Percentiles rank a stretch among this genome's conserved stretches.
phyloP scores from a whole-genome alignment of 1,140 invertebrate species.

The Ostrea edulis region DNA sequence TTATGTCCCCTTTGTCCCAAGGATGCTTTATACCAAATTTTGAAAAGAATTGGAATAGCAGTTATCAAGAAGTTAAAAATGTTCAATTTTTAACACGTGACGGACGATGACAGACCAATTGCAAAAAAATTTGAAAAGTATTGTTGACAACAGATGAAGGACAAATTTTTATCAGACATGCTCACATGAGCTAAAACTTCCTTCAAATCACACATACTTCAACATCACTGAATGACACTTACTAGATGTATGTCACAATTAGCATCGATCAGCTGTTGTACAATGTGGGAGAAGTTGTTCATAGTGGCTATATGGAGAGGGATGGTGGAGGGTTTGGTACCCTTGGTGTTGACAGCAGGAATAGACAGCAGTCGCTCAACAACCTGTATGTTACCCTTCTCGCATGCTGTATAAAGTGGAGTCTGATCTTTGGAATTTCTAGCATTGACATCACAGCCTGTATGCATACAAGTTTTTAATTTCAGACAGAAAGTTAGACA shows the following conservation, averaged over 20 bases:
- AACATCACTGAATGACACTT: not conserved
- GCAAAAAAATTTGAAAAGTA: no score
- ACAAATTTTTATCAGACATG: no score
- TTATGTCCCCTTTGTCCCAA: no score
- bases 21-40: no score
- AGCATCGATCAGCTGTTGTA: slow-evolving; percentile 68
- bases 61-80: no score
- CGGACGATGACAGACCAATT: no score
- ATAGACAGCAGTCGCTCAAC: slow-evolving; percentile 67
- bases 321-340: slow-evolving; percentile 56
- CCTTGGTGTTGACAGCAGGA: slow-evolving; percentile 58
- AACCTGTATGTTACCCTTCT: slow-evolving; percentile 69
- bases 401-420: slow-evolving; percentile 74
- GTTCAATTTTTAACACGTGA: no score
- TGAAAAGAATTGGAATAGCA: no score
- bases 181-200: no score
- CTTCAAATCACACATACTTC: not conserved
- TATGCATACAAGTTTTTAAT: not conserved
- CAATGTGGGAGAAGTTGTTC: slow-evolving; percentile 66
- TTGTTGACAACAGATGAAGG: no score
- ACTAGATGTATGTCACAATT: slow-evolving; percentile 77
- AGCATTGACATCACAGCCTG: slow-evolving; percentile 75
- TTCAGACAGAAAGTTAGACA: no score
- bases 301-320: slow-evolving; percentile 73
- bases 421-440: slow-evolving; percentile 67